Conservation (phyloP, 2,113 vertebrate genomes). For the Oreochromis niloticus region DNA sequence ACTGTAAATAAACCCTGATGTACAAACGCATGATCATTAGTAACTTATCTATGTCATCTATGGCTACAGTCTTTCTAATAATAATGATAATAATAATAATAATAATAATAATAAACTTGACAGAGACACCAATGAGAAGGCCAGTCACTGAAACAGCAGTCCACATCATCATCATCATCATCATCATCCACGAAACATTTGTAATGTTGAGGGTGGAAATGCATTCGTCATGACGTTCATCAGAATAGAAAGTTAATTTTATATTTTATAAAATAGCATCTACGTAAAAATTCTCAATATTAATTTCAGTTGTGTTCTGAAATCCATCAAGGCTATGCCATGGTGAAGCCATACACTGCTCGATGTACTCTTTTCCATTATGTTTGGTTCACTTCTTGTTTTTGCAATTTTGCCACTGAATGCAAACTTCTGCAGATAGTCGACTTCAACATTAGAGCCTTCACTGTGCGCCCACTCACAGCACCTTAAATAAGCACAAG, state of each 20-base stretch:
- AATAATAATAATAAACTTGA: accelerated
- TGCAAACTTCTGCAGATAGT: not conserved
- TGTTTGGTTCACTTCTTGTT: not conserved
- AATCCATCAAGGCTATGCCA: not conserved
- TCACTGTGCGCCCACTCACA: not conserved
- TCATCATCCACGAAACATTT: not conserved
- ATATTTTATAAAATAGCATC: not conserved
- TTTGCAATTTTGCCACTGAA: not conserved
- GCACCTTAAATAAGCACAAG: not conserved
- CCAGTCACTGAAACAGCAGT: not conserved
- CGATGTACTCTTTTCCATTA: not conserved
- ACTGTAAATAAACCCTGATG: not conserved
- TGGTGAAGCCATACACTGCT: not conserved
- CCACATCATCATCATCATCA: not conserved
- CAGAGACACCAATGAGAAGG: not conserved
- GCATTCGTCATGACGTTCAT: not conserved
- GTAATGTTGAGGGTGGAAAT: not conserved
- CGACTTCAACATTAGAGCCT: not conserved
- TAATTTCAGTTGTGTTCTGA: not conserved
- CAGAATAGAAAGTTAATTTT: not conserved
- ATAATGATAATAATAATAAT: not conserved
- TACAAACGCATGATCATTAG: not conserved
- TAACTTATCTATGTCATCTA: not conserved
- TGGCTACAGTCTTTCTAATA: not conserved
- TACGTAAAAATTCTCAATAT: not conserved